Base-by-base conservation (phyloP, 2,888 invertebrate genomes). In the Octonoba sinensis region DNA sequence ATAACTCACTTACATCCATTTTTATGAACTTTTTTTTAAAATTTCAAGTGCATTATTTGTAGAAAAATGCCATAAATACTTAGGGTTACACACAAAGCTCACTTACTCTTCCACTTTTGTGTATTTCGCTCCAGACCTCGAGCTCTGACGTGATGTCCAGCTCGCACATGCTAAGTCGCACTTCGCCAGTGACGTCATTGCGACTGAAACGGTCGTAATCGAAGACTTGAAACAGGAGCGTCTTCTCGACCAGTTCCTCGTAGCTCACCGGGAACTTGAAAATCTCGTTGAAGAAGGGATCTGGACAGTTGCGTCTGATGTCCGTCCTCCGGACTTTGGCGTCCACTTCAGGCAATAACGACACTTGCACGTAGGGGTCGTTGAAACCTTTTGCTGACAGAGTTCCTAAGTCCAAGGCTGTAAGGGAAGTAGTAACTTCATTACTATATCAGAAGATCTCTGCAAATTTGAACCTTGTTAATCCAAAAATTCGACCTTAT, bases 201-300 rank as follows among this genome's bases (percentile, higher is more conserved):
- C 95, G 92, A 18, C 95, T 95, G 89, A 93, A 96, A 84, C 95
- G 90, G 86, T 92, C 92, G 85, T 90, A 91, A 86, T 91, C 91
- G 85, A 90, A 90, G n/a, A 91, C 90, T 90, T 94, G 94, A n/a
- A 94, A 89, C 82, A 93, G 89, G 66, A 95, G 89, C 27, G 92
- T 93, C 88, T 94, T 95, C 79, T 94, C 94, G 71, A 92, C 92
- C 60, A 96, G 90, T 85, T 96, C 95, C 86, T 96, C 96, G 86
- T 94, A 93, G 16, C 95, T 94, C 12, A 96, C 94, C 0, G 96
- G 96, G 88, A 96, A 96, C 89, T 96, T 96, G 90, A 96, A 96
- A 88, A 94, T 94, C 88, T 96, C 95, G 90, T 96, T 94, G 88
- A 95, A 96, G 89, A 93, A 93, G 0, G 96, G 96, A 89, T 95